phyloP scores from a whole-genome alignment of 1,140 invertebrate species.

The Apis laboriosa region DNA sequence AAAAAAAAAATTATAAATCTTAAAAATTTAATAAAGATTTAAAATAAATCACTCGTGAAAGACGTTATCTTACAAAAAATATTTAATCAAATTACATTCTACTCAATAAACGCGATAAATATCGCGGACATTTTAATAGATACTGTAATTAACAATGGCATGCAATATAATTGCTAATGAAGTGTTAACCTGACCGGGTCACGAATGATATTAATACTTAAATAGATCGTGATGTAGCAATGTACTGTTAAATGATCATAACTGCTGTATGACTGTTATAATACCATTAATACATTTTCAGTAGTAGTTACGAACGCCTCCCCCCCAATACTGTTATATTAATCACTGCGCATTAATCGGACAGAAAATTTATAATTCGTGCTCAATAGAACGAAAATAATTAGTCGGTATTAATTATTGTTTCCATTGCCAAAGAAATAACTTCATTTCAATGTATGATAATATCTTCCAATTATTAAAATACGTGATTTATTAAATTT shows the following conservation, averaged over 20 bases:
- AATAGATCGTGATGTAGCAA: background rate
- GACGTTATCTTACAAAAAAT: background rate
- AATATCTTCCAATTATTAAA: background rate
- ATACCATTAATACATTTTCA: background rate
- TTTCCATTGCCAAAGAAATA: background rate
- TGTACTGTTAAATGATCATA: background rate
- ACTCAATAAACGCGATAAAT: background rate
- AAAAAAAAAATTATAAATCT: too few relatives aligned
- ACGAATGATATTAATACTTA: background rate
- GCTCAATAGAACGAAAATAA: background rate
- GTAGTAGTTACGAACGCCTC: background rate
- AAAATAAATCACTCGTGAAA: too few relatives aligned
- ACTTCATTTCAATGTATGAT: background rate
- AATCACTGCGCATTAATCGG: background rate
- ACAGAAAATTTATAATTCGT: background rate
- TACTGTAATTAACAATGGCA: background rate
- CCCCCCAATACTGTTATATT: background rate
- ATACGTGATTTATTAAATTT: background rate
- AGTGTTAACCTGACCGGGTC: background rate
- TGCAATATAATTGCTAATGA: background rate
- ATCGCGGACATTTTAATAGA: background rate
- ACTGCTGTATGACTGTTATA: background rate
- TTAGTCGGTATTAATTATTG: background rate
- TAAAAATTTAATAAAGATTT: too few relatives aligned
- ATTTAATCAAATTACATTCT: background rate